A percentile compares a stretch with the other conserved stretches of the same genome.
These are phyloP conservation scores for Ptychoptera contaminata DNA, from an alignment of 2,888 invertebrate species.

Conservation along the genomic window DNA sequence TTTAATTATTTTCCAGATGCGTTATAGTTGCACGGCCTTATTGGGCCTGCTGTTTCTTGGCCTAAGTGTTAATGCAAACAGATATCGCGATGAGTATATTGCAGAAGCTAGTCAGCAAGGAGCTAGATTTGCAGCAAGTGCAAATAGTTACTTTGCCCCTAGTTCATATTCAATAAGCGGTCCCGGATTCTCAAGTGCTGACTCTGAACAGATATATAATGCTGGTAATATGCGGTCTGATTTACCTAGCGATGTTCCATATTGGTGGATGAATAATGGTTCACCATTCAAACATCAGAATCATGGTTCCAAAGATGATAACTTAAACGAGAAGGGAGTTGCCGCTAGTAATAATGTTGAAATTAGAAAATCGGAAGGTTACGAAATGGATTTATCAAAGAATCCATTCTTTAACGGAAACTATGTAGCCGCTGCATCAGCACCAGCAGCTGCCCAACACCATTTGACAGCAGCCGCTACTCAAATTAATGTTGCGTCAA, in stretches of 20 bases:
- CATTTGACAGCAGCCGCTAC: background rate
- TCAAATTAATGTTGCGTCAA: background rate
- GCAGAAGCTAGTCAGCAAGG: too few relatives aligned
- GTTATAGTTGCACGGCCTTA: too few relatives aligned
- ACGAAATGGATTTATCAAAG: background rate
- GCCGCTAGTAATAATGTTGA: background rate
- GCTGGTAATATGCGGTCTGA: background rate
- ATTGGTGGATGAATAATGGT: background rate
- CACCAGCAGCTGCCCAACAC: too few relatives aligned
- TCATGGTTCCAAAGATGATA: background rate
- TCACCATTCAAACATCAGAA: background rate
- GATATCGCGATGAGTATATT: too few relatives aligned
- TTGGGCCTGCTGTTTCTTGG: too few relatives aligned
- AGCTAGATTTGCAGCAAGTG: too few relatives aligned
- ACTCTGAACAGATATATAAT: background rate
- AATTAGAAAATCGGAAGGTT: background rate
- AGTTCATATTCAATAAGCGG: background rate
- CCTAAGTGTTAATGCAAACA: too few relatives aligned
- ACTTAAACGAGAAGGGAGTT: background rate
- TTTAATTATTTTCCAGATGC: too few relatives aligned
- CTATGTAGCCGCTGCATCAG: background rate
- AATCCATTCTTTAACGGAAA: background rate
- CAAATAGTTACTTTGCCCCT: too few relatives aligned
- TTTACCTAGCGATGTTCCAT: background rate
- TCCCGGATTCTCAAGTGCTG: background rate